phyloP scores from a whole-genome alignment of 2,113 vertebrate species.

The Muscicapa adusta region DNA sequence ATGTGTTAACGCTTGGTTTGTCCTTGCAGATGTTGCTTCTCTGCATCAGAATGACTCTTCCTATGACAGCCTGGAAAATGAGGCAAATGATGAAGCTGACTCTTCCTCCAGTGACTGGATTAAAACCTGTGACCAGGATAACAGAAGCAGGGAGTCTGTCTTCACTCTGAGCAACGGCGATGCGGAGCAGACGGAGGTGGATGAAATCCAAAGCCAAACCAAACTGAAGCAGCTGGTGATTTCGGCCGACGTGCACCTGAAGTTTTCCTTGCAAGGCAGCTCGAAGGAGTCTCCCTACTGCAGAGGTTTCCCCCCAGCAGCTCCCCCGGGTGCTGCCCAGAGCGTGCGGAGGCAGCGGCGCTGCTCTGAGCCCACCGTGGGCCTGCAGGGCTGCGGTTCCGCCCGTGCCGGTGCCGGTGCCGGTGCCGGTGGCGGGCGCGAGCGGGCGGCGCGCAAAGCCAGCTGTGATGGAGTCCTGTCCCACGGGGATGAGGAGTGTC shows the following conservation, averaged over 20 bases:
- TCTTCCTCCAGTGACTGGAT: conserved; percentile 75
- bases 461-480: conserved; percentile 81
- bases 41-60: conserved; percentile 91
- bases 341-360: conserved; percentile 73
- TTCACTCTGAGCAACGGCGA: conserved; percentile 87
- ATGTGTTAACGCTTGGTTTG: not conserved
- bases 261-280: conserved; percentile 22
- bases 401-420: not conserved
- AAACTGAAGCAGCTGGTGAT: conserved; percentile 66
- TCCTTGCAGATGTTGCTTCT: conserved; percentile 79
- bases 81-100: conserved; percentile 86
- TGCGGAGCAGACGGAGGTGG: conserved; percentile 72
- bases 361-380: conserved; percentile 81
- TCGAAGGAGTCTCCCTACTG: conserved; percentile 15
- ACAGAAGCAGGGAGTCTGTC: conserved; percentile 88
- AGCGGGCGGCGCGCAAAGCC: conserved; percentile 73
- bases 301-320: conserved; percentile 27
- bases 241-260: conserved; percentile 24
- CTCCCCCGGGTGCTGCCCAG: conserved; percentile 37
- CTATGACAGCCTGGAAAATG: conserved; percentile 91
- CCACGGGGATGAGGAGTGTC: conserved; percentile 71
- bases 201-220: conserved; percentile 64
- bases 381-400: conserved; percentile 45
- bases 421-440: not conserved
- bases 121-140: conserved; percentile 77